Conservation (phyloP, 2,888 invertebrate species). For the Hylaea fasciaria region DNA sequence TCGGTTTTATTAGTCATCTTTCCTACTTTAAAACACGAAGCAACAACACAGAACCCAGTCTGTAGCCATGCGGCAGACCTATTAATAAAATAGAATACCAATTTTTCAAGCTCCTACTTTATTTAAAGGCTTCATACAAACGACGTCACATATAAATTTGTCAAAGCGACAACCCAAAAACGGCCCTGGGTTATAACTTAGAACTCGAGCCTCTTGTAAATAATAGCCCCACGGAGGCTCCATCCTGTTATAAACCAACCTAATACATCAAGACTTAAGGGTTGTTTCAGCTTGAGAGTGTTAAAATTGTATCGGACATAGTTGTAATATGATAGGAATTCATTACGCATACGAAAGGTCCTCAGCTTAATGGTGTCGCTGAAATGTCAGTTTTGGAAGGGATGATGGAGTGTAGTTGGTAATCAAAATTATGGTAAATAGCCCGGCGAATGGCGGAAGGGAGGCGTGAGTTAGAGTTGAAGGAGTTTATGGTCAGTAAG, state of each 20-base stretch:
- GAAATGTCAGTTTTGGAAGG: slow-evolving; percentile 52
- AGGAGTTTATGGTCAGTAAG: slow-evolving; percentile 17
- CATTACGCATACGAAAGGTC: slow-evolving; percentile 69
- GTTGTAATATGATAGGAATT: slow-evolving; percentile 60
- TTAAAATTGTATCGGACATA: slow-evolving; percentile 52
- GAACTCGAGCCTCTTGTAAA: slow-evolving; percentile 56
- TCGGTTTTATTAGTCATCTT: background rate
- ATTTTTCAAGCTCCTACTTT: slow-evolving; percentile 52
- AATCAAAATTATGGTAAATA: slow-evolving; percentile 38
- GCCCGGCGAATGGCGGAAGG: slow-evolving; percentile 20
- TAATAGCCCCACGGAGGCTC: slow-evolving; percentile 51
- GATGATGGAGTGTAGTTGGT: slow-evolving; percentile 40
- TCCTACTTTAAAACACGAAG: background rate
- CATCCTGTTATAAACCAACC: slow-evolving; percentile 34
- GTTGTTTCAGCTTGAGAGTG: slow-evolving; percentile 44
- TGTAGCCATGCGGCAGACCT: slow-evolving; percentile 12
- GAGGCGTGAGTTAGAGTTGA: slow-evolving; percentile 24
- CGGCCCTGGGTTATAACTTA: slow-evolving; percentile 60
- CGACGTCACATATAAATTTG: slow-evolving; percentile 64
- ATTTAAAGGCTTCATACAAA: slow-evolving; percentile 57
- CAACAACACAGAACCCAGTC: slow-evolving; percentile 12
- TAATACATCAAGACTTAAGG: slow-evolving; percentile 41
- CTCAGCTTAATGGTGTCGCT: slow-evolving; percentile 50
- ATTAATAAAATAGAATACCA: slow-evolving; percentile 48
- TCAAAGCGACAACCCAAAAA: slow-evolving; percentile 61